Base-by-base conservation (phyloP, 2,888 invertebrate species). In the Lysandra coridon region DNA sequence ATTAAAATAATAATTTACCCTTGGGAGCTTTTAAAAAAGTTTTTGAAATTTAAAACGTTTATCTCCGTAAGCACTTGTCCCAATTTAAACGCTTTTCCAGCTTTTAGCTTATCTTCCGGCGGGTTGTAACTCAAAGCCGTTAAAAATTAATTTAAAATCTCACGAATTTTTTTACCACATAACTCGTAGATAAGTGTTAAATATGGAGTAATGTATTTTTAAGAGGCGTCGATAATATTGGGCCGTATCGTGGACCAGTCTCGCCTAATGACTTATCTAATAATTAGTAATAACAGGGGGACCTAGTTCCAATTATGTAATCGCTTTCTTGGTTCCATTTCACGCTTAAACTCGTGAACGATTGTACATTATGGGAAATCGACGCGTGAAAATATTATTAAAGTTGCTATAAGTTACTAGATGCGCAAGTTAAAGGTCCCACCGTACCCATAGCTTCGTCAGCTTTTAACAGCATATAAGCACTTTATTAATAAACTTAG, bases 31-130 rank as follows among this genome's bases (percentile, higher is more conserved):
- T 62, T 7, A 62, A 23, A 23, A 62, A 62, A 62, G 23, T 23
- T 2, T 2, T 2, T 23, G 12, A 17, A 69, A 69, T 33, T 69
- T 33, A 4, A 33, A 69, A 12, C 69, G 69, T 37, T 69, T 37
- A 69, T 69, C 33, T 33, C 69, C 33, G 69, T 69, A 69, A 69
- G 69, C 69, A 37, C 69, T 69, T 69, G 69, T 69, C 69, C 69
- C 69, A 69, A 69, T 69, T 69, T 14, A 69, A 69, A 64, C 64
- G 69, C 14, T 69, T 64, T 37, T 69, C 69, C 33, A 69, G 69
- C 69, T 69, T 69, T 33, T 14, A 33, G 37, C 69, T 69, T 69
- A 69, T 37, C 64, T 10, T 4, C 69, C 14, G 33, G 37, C 33
- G 5, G 6, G 69, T 69, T 69, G 69, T 69, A 69, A 33, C 69